Percentiles rank a stretch among this genome's conserved stretches.
phyloP scores from a whole-genome alignment of 2,888 invertebrate species.

The Idaea straminata region DNA sequence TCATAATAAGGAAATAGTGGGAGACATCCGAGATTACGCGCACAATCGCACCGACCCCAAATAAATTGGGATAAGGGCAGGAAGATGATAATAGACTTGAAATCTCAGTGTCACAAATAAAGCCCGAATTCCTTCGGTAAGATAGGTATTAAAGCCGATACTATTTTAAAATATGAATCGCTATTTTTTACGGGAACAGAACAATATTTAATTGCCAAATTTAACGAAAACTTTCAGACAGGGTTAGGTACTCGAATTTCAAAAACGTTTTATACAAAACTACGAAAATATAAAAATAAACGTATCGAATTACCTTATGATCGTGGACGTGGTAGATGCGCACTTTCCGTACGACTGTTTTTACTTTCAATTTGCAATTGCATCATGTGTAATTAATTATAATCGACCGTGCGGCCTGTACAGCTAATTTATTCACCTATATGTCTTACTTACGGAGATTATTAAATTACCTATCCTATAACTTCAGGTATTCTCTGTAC shows the following conservation, averaged over 20 bases:
- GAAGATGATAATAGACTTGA: no score
- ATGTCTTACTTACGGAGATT: neutral
- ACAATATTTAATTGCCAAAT: neutral
- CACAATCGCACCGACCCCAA: no score
- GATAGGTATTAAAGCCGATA: neutral
- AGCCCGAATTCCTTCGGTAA: no score
- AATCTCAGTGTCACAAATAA: no score
- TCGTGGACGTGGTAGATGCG: neutral
- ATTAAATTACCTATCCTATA: neutral
- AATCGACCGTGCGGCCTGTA: no score
- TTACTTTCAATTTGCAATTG: neutral
- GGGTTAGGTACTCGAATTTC: neutral
- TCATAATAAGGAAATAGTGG: no score
- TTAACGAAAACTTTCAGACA: neutral
- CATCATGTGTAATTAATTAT: neutral
- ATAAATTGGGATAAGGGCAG: no score
- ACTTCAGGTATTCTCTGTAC: neutral
- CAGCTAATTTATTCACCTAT: neutral
- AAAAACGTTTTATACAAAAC: constrained; percentile 26
- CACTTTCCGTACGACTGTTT: neutral
- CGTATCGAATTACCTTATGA: constrained; percentile 13
- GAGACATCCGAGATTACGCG: no score
- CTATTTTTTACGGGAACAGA: neutral
- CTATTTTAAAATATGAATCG: neutral
- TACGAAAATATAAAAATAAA: constrained; percentile 31